Percentiles rank a stretch among this genome's conserved stretches.
Evolutionary conservation across 2,888 invertebrate species (phyloP).

Genomic region (Lamellibrachia satsuma): DNA sequence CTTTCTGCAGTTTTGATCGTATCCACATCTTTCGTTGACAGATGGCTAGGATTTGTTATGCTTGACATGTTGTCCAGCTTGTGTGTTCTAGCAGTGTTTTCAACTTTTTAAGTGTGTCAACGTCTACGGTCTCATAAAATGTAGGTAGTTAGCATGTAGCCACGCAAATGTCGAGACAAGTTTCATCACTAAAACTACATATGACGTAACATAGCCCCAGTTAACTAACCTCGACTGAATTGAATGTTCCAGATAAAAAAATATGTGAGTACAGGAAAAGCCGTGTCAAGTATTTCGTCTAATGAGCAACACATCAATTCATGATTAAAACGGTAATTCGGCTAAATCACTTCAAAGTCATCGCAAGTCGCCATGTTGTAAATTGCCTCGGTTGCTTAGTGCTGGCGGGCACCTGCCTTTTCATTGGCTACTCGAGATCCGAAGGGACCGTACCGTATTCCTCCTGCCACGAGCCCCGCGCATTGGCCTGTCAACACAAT

Average conservation of each 20-base stretch:
- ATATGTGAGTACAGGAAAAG: background rate
- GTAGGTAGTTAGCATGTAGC: background rate
- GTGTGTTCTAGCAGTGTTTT: background rate
- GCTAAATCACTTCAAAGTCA: background rate
- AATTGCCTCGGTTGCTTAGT: conserved; percentile 1
- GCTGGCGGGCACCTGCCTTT: background rate
- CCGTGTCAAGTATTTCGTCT: background rate
- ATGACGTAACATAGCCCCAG: background rate
- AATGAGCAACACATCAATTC: background rate
- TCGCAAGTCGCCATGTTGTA: background rate
- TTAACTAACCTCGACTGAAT: background rate
- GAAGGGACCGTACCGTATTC: background rate
- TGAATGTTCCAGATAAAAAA: background rate
- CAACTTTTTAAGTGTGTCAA: background rate
- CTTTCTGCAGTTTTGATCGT: conserved; percentile 17
- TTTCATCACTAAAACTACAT: background rate
- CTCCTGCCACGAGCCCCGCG: background rate
- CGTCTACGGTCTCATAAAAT: background rate
- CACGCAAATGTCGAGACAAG: background rate
- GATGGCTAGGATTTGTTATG: background rate
- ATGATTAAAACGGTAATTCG: background rate
- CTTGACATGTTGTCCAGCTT: background rate
- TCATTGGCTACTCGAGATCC: background rate
- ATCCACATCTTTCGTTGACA: background rate
- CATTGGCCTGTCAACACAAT: background rate